Conservation (phyloP, 2,888 invertebrate species). For the Orthonychiurus folsomi region DNA sequence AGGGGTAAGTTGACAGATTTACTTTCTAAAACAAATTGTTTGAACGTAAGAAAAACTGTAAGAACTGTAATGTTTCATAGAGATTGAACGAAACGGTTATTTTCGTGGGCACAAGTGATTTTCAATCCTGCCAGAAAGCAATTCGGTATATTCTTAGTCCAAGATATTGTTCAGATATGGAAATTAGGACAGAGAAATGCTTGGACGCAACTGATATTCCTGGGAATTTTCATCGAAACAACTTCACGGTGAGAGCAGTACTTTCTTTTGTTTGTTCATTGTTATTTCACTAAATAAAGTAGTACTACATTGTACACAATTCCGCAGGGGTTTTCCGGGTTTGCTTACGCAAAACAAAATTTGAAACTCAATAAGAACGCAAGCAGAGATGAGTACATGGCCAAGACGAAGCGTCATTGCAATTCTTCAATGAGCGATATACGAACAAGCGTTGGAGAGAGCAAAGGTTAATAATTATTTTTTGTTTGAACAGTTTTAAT, state of each 20-base stretch:
- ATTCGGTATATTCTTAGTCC: conserved; percentile 29
- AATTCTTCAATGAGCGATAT: too few species aligned
- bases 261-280: conserved; percentile 2
- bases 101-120: conserved; percentile 37
- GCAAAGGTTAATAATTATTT: too few species aligned
- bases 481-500: too few species aligned
- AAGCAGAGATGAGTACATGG: background rate
- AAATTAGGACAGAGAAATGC: conserved; percentile 33
- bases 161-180: conserved; percentile 27
- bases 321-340: conserved; percentile 47
- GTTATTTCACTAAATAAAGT: too few species aligned
- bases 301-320: too few species aligned
- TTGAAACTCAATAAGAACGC: conserved; percentile 41
- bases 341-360: conserved; percentile 44
- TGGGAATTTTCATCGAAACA: conserved; percentile 4
- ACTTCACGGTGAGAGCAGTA: conserved; percentile 14
- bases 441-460: too few species aligned
- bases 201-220: conserved; percentile 25
- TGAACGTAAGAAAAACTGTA: background rate
- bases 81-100: conserved; percentile 15
- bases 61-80: background rate
- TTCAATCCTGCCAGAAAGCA: conserved; percentile 25
- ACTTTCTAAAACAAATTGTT: background rate
- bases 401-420: background rate
- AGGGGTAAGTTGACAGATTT: background rate